These are phyloP conservation scores for Cyprinella venusta DNA, from an alignment of 2,797 vertebrate genomes.

Conservation along the genomic window DNA sequence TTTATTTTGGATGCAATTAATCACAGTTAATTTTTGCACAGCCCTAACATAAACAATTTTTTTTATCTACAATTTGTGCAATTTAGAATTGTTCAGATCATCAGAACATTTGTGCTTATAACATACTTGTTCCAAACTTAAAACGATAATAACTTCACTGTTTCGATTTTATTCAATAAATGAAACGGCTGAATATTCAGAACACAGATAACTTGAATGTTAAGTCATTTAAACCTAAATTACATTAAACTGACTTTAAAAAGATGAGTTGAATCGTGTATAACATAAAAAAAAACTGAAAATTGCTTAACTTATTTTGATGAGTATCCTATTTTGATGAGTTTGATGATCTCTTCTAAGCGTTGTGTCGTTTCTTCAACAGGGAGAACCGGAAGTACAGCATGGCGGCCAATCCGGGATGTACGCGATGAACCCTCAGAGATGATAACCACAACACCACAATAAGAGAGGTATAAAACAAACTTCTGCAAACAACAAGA, in stretches of 20 bases:
- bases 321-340: too few relatives aligned
- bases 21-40: too few relatives aligned
- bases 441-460: conserved; percentile 19
- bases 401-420: conserved; percentile 34
- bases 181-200: neutral
- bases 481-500: neutral
- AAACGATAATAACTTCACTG: neutral
- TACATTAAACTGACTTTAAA: too few relatives aligned
- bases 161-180: neutral
- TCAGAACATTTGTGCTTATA: neutral
- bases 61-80: neutral
- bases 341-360: neutral
- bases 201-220: too few relatives aligned
- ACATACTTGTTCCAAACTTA: neutral
- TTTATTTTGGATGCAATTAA: too few relatives aligned
- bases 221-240: too few relatives aligned
- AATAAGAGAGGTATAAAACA: conserved; percentile 20
- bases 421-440: conserved; percentile 50
- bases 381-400: conserved; percentile 39
- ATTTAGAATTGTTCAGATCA: neutral
- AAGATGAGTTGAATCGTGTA: too few relatives aligned
- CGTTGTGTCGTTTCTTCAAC: neutral
- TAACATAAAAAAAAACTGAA: too few relatives aligned
- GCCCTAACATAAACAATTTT: neutral
- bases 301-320: too few relatives aligned